A percentile compares a stretch with the other conserved stretches of the same genome.
Conservation (phyloP, 2,113 vertebrate species). For the Sinocyclocheilus grahami region DNA sequence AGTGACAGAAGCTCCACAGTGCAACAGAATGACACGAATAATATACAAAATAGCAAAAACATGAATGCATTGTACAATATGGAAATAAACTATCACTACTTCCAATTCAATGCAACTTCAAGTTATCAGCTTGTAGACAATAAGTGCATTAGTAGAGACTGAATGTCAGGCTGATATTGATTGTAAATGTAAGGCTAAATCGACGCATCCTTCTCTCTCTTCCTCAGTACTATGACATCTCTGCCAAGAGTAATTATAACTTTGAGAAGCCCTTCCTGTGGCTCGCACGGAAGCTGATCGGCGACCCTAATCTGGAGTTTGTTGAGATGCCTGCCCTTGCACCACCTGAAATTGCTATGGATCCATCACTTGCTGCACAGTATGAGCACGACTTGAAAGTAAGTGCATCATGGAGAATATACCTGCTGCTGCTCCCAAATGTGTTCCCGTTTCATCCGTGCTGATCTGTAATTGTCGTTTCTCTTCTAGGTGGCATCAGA, state of each 20-base stretch:
- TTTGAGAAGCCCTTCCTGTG: constrained; percentile 99
- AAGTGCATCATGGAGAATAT: constrained; percentile 38
- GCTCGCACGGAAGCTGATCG: constrained; percentile 96
- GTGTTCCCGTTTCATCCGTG: background rate
- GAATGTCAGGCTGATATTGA: background rate
- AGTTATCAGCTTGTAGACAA: no score
- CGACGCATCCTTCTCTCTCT: background rate
- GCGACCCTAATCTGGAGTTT: constrained; percentile 97
- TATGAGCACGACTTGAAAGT: constrained; percentile 96
- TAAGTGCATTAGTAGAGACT: background rate
- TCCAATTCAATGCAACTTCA: background rate
- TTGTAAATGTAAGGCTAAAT: background rate
- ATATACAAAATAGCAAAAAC: no score
- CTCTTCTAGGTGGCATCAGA: constrained; percentile 87
- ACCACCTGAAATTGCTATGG: constrained; percentile 96
- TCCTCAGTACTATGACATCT: constrained; percentile 95
- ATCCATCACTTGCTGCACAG: constrained; percentile 90
- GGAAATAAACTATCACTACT: no score
- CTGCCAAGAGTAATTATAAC: constrained; percentile 99
- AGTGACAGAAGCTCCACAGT: no score
- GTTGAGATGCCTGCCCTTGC: constrained; percentile 98
- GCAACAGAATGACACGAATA: no score
- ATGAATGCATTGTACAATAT: no score
- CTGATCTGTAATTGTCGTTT: background rate
- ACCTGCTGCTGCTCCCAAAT: background rate